Evolutionary conservation across 2,888 invertebrate species (phyloP).

Genomic region (Drosophila meridionalis): DNA sequence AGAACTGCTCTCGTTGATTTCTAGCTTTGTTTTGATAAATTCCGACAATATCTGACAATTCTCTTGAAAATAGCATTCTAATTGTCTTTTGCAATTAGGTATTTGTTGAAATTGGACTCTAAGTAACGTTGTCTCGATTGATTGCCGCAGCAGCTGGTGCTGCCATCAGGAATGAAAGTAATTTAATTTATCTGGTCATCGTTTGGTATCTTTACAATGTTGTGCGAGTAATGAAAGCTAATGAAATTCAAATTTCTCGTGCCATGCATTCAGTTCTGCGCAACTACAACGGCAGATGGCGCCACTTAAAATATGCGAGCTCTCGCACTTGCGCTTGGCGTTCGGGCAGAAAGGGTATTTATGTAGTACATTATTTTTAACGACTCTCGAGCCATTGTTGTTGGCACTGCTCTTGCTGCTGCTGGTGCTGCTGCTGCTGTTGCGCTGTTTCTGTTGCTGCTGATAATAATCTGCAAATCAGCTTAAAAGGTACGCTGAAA

Average conservation of each 20-base stretch:
- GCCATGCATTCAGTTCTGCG: constrained; percentile 4
- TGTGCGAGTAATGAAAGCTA: constrained; percentile 19
- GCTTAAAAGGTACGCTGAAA: constrained; percentile 68
- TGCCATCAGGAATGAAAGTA: background rate
- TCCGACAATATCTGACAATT: background rate
- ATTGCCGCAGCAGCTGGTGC: background rate
- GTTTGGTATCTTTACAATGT: background rate
- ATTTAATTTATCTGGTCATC: background rate
- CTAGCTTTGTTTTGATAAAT: background rate
- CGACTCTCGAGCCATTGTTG: constrained; percentile 25
- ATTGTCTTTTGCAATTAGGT: background rate
- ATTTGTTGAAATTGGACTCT: background rate
- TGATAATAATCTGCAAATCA: constrained; percentile 76
- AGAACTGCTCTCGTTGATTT: background rate
- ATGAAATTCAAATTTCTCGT: constrained; percentile 15
- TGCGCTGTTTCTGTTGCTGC: constrained; percentile 22
- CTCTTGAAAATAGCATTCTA: background rate
- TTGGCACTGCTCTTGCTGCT: constrained; percentile 11
- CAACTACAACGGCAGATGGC: constrained; percentile 25
- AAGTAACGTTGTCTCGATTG: background rate
- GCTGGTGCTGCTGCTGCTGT: constrained; percentile 16
- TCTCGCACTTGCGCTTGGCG: no score
- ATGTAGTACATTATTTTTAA: constrained; percentile 40
- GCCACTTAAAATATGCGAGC: constrained; percentile 3
- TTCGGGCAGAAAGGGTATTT: constrained; percentile 24